phyloP scores from a whole-genome alignment of 2,113 vertebrate genomes.

The Conger conger region DNA sequence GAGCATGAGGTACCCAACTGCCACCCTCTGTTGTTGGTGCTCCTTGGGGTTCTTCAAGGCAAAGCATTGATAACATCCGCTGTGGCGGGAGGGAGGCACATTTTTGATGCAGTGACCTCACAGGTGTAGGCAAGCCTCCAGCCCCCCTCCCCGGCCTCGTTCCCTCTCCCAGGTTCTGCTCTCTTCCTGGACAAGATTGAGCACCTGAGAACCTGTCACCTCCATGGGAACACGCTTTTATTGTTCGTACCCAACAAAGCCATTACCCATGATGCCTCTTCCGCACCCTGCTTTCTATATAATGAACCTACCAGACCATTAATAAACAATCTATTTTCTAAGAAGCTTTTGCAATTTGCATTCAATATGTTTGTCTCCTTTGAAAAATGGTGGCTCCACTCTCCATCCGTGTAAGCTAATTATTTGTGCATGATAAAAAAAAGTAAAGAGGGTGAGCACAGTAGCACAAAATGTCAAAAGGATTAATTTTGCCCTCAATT shows the following conservation, averaged over 20 bases:
- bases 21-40: background rate
- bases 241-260: slow-evolving; percentile 69
- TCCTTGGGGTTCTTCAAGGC: background rate
- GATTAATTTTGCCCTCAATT: slow-evolving; percentile 50
- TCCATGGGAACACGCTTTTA: slow-evolving; percentile 68
- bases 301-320: slow-evolving; percentile 73
- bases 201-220: slow-evolving; percentile 62
- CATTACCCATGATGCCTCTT: slow-evolving; percentile 71
- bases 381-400: slow-evolving; percentile 70
- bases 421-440: slow-evolving; percentile 57
- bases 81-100: background rate
- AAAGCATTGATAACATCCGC: background rate
- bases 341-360: slow-evolving; percentile 76
- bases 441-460: slow-evolving; percentile 48
- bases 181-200: slow-evolving; percentile 59
- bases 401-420: slow-evolving; percentile 70
- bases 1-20: background rate
- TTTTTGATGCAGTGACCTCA: background rate
- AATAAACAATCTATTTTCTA: slow-evolving; percentile 81
- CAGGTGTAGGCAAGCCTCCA: background rate
- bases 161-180: background rate
- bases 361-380: slow-evolving; percentile 77
- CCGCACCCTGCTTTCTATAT: slow-evolving; percentile 40
- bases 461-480: slow-evolving; percentile 52
- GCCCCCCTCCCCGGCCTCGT: background rate